phyloP scores from a whole-genome alignment of 2,113 vertebrate genomes.

The Nesoenas mayeri region DNA sequence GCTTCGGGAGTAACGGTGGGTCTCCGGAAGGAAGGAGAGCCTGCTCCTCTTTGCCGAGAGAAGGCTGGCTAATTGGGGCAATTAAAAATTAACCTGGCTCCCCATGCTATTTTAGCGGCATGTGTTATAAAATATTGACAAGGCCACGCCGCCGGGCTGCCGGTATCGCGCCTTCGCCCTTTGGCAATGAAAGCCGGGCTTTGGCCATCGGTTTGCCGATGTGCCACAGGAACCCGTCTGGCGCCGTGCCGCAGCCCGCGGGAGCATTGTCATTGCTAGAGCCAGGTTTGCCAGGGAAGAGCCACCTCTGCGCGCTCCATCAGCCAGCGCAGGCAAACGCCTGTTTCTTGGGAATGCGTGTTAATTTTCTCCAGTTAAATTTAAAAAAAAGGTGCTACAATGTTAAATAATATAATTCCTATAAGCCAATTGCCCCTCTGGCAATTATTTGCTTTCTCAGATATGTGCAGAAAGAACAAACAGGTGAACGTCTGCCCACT shows the following conservation, averaged over 20 bases:
- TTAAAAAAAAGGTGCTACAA: background rate
- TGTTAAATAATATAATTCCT: background rate
- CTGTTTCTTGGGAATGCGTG: background rate
- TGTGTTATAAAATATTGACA: background rate
- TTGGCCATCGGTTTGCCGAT: background rate
- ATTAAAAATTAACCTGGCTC: background rate
- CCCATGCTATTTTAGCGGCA: background rate
- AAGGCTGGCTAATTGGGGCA: background rate
- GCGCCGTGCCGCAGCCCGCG: background rate
- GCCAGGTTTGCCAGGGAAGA: background rate
- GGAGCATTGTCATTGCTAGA: background rate
- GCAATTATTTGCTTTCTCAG: background rate
- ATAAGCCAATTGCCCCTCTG: background rate
- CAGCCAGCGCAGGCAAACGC: background rate
- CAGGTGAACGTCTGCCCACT: background rate
- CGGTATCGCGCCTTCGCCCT: background rate
- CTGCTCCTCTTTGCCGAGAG: background rate
- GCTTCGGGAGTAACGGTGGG: background rate
- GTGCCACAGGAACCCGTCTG: background rate
- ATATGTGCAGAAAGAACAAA: background rate
- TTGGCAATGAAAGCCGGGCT: background rate
- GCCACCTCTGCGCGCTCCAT: background rate
- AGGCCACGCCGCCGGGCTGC: background rate
- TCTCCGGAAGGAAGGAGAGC: background rate
- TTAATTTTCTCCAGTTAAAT: background rate